Evolutionary conservation across 30 jellyfish, hydroid and myxozoan species (phyloP).

Genomic region (Mastigias papua): DNA sequence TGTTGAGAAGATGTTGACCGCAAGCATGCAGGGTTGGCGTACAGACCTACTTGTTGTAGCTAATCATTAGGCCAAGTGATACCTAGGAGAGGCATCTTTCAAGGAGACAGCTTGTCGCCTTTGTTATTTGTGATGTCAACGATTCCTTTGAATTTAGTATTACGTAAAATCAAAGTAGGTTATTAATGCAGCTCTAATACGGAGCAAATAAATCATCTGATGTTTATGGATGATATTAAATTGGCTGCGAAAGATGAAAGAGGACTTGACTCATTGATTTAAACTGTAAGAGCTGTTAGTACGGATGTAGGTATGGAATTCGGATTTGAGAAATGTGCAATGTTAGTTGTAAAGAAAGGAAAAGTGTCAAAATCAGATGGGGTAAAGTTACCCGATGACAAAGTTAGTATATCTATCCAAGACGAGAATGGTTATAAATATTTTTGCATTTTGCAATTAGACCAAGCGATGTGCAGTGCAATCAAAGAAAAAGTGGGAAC

Average conservation of each 20-base stretch:
- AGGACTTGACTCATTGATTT: background rate
- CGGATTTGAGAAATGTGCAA: conserved; percentile 1
- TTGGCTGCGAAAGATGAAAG: background rate
- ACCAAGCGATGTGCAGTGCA: background rate
- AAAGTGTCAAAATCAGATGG: background rate
- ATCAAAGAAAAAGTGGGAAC: background rate
- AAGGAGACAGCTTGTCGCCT: background rate
- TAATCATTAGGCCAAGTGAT: background rate
- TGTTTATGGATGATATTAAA: background rate
- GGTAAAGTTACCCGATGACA: background rate
- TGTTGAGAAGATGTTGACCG: background rate
- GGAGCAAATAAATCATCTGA: background rate
- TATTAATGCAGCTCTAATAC: background rate
- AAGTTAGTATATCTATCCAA: background rate
- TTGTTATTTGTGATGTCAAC: background rate
- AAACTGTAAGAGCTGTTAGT: background rate
- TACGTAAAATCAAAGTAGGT: background rate
- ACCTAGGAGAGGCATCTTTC: background rate
- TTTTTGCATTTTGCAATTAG: conserved; percentile 9
- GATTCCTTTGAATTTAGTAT: background rate
- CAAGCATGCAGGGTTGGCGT: background rate
- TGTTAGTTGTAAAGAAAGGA: background rate
- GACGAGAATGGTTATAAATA: background rate
- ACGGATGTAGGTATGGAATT: background rate
- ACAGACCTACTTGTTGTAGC: background rate